These are phyloP conservation scores for Amorpha juglandis DNA, from an alignment of 2,888 invertebrate genomes.

Conservation along the genomic window DNA sequence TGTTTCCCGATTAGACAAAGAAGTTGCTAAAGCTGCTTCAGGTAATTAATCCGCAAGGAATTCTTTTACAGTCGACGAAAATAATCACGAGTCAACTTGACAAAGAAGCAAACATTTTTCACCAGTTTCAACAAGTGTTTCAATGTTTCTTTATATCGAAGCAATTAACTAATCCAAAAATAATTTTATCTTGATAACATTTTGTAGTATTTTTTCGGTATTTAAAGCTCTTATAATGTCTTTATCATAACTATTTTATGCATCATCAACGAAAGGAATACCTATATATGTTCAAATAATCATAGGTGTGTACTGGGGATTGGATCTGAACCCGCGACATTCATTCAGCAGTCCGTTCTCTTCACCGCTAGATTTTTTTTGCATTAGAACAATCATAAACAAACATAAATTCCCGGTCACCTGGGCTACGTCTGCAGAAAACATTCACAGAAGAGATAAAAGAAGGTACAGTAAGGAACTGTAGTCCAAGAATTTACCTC, in stretches of 20 bases:
- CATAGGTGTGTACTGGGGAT: too few species aligned
- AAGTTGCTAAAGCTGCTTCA: slow-evolving; percentile 65
- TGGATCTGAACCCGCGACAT: too few species aligned
- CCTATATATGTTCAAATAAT: too few species aligned
- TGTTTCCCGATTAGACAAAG: slow-evolving; percentile 64
- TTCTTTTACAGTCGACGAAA: slow-evolving; percentile 67
- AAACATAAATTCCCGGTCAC: too few species aligned
- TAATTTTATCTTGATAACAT: too few species aligned
- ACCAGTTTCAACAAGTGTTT: slow-evolving; percentile 1
- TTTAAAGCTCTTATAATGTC: too few species aligned
- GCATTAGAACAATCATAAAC: too few species aligned
- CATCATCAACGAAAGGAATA: too few species aligned
- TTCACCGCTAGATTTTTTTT: neutral
- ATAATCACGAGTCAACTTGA: slow-evolving; percentile 58
- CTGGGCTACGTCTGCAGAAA: neutral
- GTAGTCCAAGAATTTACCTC: neutral
- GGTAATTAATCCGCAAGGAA: slow-evolving; percentile 74
- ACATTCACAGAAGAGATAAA: neutral
- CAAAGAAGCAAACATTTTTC: slow-evolving; percentile 54
- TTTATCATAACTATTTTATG: too few species aligned
- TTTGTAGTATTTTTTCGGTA: too few species aligned
- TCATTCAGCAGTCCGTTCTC: too few species aligned
- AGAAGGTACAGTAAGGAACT: too few species aligned
- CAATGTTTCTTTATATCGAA: neutral
- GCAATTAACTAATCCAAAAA: slow-evolving; percentile 1